These are phyloP conservation scores for Ia io DNA, from an alignment of 2,113 vertebrate genomes.

Conservation along the genomic window DNA sequence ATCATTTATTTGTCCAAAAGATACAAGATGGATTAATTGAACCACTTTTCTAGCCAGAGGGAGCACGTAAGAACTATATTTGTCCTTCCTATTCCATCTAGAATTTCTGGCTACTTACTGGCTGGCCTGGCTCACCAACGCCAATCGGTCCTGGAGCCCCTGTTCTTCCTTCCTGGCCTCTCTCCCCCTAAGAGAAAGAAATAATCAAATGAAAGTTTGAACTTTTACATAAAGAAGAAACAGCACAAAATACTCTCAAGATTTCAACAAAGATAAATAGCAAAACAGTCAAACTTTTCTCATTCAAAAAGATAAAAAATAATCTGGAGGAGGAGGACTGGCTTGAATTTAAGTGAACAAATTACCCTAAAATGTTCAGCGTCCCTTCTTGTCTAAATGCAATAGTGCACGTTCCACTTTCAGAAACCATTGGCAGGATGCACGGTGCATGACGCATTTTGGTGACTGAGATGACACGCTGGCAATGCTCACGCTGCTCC, in stretches of 20 bases:
- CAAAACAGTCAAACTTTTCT: background rate
- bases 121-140: constrained; percentile 86
- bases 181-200: constrained; percentile 85
- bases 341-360: background rate
- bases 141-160: constrained; percentile 86
- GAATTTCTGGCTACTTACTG: constrained; percentile 81
- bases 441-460: background rate
- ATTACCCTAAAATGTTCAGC: background rate
- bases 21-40: background rate
- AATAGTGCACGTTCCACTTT: background rate
- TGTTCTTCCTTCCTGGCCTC: constrained; percentile 86
- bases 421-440: background rate
- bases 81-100: background rate
- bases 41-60: background rate
- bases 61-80: background rate
- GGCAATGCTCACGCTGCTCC: background rate
- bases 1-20: background rate
- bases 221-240: constrained; percentile 31
- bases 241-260: background rate
- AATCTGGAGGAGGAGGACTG: background rate
- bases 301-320: background rate
- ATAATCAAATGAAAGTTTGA: background rate
- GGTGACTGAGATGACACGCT: background rate
- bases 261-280: constrained; percentile 3
- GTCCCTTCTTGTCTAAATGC: background rate